Base-by-base conservation (phyloP, 2,888 invertebrate genomes). In the Spialia ferax region DNA sequence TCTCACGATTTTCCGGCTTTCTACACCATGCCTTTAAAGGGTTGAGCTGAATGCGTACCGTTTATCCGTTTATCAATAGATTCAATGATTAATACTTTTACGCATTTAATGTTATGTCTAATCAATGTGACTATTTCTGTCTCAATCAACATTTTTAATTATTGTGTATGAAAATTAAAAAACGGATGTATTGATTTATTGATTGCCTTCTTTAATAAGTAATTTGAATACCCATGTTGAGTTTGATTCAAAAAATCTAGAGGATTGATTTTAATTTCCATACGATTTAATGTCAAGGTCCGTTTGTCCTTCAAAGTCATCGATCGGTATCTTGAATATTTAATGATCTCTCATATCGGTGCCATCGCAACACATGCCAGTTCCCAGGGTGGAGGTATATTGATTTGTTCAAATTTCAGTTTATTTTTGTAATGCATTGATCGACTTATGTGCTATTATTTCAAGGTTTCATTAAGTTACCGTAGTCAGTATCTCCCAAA, bases 1-100 rank as follows among this genome's bases (percentile, higher is more conserved):
- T 82, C 83, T 85, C 88, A 88, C 88, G 88, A 88, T 83, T 87
- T 84, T 80, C 85, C 82, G 78, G 79, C 88, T 90, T 90, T 89
- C 88, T 89, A 86, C 72, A 76, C 70, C 73, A 72, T 74, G 76
- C 79, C 83, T 80, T 82, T 83, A 81, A 82, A 84, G 83, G 84
- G 77, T 77, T 73, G 32, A 52, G 23, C 65, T 65, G 22, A 59
- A 65, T 59, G 59, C 65, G 59, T 22, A 32, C 18, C 55, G 32
- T 57, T 42, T 64, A 64, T 57, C 59, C 29, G 65, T 26, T 60
- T 60, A 60, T 52, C 59, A 54, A 42, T 6, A 29, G 59, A 54
- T 65, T 35, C 23, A 18, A 32, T 38, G 48, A 26, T 64, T 22
- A 23, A 23, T 35, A 64, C 55, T 32, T 32, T 55, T 55, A 2